A percentile compares a stretch with the other conserved stretches of the same genome.
phyloP scores from a whole-genome alignment of 2,113 vertebrate genomes.

The Bos taurus region DNA sequence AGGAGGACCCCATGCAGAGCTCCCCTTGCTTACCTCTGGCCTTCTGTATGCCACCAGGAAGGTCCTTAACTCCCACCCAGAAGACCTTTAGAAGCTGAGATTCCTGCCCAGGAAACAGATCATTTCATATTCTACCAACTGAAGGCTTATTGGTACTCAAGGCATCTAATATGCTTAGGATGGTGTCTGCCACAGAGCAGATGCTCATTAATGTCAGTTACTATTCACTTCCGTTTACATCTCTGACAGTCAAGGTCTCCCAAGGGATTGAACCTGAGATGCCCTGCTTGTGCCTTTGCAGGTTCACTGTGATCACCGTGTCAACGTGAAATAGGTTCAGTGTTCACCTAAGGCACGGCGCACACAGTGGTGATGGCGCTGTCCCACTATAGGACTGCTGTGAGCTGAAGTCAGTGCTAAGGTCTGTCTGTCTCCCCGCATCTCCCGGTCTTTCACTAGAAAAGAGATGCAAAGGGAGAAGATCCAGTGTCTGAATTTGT shows the following conservation, averaged over 20 bases:
- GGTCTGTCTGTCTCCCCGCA: neutral
- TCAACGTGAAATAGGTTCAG: neutral
- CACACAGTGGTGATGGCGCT: neutral
- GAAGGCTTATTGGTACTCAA: neutral
- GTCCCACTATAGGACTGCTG: neutral
- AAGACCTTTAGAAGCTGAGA: neutral
- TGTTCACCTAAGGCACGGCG: neutral
- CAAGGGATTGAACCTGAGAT: neutral
- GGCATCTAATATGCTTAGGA: neutral
- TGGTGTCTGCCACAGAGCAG: neutral
- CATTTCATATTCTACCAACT: neutral
- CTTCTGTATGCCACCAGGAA: neutral
- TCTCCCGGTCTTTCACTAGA: neutral
- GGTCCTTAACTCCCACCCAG: neutral
- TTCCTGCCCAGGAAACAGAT: neutral
- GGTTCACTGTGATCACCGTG: neutral
- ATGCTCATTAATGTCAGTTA: neutral
- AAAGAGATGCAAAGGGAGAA: neutral
- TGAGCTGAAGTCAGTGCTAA: neutral
- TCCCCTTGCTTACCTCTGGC: neutral
- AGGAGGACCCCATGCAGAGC: neutral
- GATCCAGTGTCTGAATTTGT: neutral
- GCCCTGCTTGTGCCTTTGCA: neutral
- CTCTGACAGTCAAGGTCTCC: neutral
- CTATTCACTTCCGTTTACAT: neutral